Conservation (phyloP, 2,797 vertebrate genomes). For the Scomberomorus guttatus region DNA sequence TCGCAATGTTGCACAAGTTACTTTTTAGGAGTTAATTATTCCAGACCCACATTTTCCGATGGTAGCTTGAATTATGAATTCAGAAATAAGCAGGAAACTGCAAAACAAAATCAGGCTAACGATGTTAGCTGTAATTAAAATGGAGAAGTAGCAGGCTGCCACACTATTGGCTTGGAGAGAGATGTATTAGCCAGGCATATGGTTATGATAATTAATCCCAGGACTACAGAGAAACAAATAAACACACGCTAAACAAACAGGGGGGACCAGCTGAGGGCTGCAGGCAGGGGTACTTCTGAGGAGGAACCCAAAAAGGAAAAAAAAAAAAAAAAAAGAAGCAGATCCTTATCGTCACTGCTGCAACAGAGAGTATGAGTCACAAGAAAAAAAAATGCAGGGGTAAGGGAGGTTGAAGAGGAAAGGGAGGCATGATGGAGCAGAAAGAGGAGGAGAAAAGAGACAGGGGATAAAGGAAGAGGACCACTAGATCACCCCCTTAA, state of each 20-base stretch:
- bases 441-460: not conserved
- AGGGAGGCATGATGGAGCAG: slow-evolving; percentile 23
- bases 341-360: slow-evolving; percentile 74
- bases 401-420: not conserved
- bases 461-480: slow-evolving; percentile 12
- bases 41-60: slow-evolving; percentile 47
- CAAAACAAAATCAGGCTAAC: slow-evolving; percentile 71
- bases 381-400: slow-evolving; percentile 17
- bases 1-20: slow-evolving; percentile 26
- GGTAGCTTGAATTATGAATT: slow-evolving; percentile 59
- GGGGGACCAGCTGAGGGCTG: slow-evolving; percentile 78
- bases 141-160: slow-evolving; percentile 70
- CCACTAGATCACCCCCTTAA: slow-evolving; percentile 37
- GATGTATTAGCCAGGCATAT: slow-evolving; percentile 83
- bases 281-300: slow-evolving; percentile 69
- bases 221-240: slow-evolving; percentile 84
- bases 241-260: slow-evolving; percentile 81
- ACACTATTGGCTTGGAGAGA: slow-evolving; percentile 75
- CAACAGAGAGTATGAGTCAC: slow-evolving; percentile 38
- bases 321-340: slow-evolving; percentile 29
- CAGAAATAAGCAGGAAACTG: slow-evolving; percentile 49
- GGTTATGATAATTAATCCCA: slow-evolving; percentile 87
- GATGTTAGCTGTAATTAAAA: slow-evolving; percentile 79
- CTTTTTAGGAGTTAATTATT: slow-evolving; percentile 64
- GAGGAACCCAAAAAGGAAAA: slow-evolving; percentile 55